phyloP scores from a whole-genome alignment of 2,113 vertebrate species.

The Glaucomys volans region DNA sequence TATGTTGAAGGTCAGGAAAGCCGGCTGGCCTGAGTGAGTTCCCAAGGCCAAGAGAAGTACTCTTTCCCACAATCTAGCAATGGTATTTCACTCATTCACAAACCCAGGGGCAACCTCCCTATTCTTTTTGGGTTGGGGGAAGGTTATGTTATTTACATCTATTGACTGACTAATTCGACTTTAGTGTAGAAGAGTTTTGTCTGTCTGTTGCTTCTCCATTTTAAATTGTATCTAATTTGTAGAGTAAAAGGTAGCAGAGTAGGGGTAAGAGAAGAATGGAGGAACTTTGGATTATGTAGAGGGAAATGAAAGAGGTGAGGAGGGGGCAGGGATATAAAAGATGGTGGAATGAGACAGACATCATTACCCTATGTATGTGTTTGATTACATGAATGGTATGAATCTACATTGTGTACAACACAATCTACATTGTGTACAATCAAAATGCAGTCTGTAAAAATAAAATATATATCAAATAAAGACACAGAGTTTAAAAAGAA shows the following conservation, averaged over 20 bases:
- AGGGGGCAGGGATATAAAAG: too few species aligned
- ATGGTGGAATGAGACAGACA: too few species aligned
- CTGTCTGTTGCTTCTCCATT: background rate
- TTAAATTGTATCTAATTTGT: slow-evolving; percentile 30
- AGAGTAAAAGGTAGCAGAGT: background rate
- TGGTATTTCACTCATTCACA: background rate
- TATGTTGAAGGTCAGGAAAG: slow-evolving; percentile 12
- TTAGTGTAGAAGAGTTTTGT: background rate
- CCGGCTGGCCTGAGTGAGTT: background rate
- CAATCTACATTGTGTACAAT: too few species aligned
- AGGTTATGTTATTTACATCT: slow-evolving; percentile 1
- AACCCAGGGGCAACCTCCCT: background rate
- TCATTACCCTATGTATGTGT: too few species aligned
- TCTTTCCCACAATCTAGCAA: slow-evolving; percentile 54
- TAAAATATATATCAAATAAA: too few species aligned
- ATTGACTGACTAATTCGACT: slow-evolving; percentile 6
- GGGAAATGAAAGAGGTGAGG: too few species aligned
- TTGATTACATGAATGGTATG: too few species aligned
- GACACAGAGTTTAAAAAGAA: too few species aligned
- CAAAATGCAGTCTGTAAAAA: too few species aligned
- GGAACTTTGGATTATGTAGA: too few species aligned
- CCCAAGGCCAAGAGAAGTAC: slow-evolving; percentile 30
- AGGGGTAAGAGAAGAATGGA: too few species aligned
- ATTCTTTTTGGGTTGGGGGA: slow-evolving; percentile 19
- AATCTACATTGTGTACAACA: too few species aligned